phyloP scores from a whole-genome alignment of 2,113 vertebrate genomes.

The Atlantisia rogersi region DNA sequence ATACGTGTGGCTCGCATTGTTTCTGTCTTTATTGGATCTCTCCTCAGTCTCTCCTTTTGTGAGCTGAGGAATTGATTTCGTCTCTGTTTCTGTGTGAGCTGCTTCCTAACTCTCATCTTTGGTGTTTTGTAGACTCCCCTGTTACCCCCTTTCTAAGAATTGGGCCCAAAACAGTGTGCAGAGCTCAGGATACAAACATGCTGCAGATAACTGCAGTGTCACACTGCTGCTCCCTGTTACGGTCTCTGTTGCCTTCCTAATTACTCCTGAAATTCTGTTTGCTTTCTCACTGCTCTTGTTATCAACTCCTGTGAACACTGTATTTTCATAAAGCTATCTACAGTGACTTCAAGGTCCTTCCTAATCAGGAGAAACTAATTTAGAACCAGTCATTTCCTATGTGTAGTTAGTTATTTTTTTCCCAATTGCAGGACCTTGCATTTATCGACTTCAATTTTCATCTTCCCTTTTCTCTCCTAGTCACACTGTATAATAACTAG shows the following conservation, averaged over 20 bases:
- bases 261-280: not conserved
- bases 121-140: accelerated
- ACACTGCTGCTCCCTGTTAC: not conserved
- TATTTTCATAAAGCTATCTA: not conserved
- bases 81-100: not conserved
- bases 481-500: not conserved
- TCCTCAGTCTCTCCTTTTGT: not conserved
- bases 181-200: accelerated
- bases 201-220: not conserved
- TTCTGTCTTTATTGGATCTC: accelerated
- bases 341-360: not conserved
- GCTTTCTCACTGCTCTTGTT: not conserved
- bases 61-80: not conserved
- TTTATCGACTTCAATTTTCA: not conserved
- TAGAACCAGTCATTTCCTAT: not conserved
- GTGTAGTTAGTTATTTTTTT: not conserved
- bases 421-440: not conserved
- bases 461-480: not conserved
- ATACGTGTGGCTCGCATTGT: accelerated
- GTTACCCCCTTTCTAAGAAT: not conserved
- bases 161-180: not conserved
- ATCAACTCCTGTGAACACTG: not conserved
- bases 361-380: not conserved
- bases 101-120: accelerated
- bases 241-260: not conserved